phyloP scores from a whole-genome alignment of 2,113 vertebrate genomes.

The Cyprinus carpio region DNA sequence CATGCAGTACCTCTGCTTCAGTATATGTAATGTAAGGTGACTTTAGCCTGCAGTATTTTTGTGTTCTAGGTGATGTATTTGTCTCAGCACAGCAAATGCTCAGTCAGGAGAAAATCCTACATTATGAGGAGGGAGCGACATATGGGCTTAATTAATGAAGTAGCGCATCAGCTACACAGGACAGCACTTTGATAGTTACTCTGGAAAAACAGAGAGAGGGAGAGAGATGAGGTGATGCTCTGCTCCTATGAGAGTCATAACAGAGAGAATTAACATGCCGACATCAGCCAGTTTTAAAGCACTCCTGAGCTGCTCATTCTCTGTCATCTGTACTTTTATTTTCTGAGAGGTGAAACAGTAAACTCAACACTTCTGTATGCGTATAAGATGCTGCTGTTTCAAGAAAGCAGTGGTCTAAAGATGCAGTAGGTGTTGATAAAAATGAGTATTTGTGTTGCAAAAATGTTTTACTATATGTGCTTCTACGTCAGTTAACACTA shows the following conservation, averaged over 20 bases:
- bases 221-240: conserved; percentile 24
- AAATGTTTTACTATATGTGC: background rate
- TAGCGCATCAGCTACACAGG: conserved; percentile 44
- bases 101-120: conserved; percentile 34
- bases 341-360: conserved; percentile 14
- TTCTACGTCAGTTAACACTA: conserved; percentile 4
- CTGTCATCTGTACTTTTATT: conserved; percentile 37
- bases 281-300: conserved; percentile 38
- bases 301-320: conserved; percentile 5
- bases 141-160: conserved; percentile 54
- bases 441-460: background rate
- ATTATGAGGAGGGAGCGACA: conserved; percentile 40
- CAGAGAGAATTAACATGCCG: conserved; percentile 53
- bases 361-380: conserved; percentile 15
- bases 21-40: background rate
- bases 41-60: conserved; percentile 10
- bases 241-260: conserved; percentile 45
- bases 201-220: background rate
- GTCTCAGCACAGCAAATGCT: conserved; percentile 37
- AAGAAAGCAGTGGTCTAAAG: background rate
- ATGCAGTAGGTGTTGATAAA: background rate
- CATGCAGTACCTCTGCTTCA: background rate
- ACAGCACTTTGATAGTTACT: conserved; percentile 41
- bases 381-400: background rate
- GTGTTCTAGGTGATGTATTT: background rate